Percentiles rank a stretch among this genome's conserved stretches.
phyloP scores from a whole-genome alignment of 2,888 invertebrate species.

The Drosophila anceps region DNA sequence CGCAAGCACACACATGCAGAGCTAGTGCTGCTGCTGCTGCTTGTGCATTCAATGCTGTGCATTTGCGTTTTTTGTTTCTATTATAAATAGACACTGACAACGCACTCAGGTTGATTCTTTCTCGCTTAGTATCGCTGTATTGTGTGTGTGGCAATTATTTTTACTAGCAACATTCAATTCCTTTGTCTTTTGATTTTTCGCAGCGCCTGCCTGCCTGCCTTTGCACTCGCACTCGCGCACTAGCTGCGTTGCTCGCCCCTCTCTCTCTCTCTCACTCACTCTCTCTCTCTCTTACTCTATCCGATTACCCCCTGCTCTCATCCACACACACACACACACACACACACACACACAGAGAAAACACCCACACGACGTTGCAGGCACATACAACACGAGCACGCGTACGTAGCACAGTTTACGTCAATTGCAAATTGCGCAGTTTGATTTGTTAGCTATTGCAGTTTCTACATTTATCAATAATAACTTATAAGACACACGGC shows the following conservation, averaged over 20 bases:
- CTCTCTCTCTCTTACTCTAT: not conserved
- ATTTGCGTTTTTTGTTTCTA: conserved; percentile 12
- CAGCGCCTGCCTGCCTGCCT: conserved; percentile 33
- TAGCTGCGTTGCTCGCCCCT: conserved; percentile 38
- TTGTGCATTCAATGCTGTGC: conserved; percentile 32
- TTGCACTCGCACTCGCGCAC: conserved; percentile 45
- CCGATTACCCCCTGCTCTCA: conserved; percentile 20
- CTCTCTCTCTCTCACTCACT: conserved; percentile 1
- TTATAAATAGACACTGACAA: conserved; percentile 40
- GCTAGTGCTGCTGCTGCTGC: conserved; percentile 8
- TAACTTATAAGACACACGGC: conserved; percentile 28
- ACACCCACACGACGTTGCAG: conserved; percentile 35
- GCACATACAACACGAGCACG: conserved; percentile 30
- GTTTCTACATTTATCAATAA: conserved; percentile 46
- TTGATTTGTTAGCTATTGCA: conserved; percentile 47
- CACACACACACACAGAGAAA: conserved; percentile 18
- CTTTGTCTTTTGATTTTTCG: conserved; percentile 58
- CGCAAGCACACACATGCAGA: conserved; percentile 19
- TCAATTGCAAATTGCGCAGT: conserved; percentile 56
- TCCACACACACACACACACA: conserved; percentile 22
- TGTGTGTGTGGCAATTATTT: conserved; percentile 27
- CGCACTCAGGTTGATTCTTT: conserved; percentile 16
- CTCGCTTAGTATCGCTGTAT: conserved; percentile 12
- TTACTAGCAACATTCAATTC: conserved; percentile 36
- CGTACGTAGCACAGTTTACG: conserved; percentile 31